Conservation (phyloP, 2,888 invertebrate genomes). For the Lypha dubia region DNA sequence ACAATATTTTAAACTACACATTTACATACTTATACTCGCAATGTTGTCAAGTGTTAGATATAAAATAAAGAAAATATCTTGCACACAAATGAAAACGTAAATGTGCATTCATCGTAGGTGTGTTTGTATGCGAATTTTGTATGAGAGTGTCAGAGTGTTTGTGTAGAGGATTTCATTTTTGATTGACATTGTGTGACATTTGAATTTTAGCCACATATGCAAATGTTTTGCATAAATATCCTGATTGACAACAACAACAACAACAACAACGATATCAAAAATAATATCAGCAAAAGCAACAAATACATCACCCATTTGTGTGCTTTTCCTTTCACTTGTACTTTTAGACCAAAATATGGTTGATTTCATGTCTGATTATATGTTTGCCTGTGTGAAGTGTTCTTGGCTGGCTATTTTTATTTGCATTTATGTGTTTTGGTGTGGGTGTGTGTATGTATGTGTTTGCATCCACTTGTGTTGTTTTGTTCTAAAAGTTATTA, state of each 20-base stretch:
- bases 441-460: not conserved
- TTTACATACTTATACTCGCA: not conserved
- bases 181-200: conserved; percentile 72
- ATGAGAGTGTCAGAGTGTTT: conserved; percentile 29
- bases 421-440: not conserved
- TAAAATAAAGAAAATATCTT: conserved; percentile 11
- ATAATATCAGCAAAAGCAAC: conserved; percentile 21
- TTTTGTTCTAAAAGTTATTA: conserved; percentile 39
- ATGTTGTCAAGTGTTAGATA: conserved; percentile 21
- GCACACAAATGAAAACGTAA: conserved; percentile 8
- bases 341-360: conserved; percentile 51
- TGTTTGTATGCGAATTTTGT: not conserved
- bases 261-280: not conserved
- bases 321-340: conserved; percentile 31
- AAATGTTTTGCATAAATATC: conserved; percentile 71
- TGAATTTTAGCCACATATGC: conserved; percentile 71
- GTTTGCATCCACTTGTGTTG: not conserved
- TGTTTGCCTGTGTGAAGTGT: not conserved
- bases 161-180: conserved; percentile 66
- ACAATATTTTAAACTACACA: conserved; percentile 8
- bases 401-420: not conserved
- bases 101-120: not conserved
- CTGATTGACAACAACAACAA: conserved; percentile 63
- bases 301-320: conserved; percentile 14
- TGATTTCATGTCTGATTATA: conserved; percentile 61